Evolutionary conservation across 1,140 invertebrate species (phyloP).

Genomic region (Vollenhovia emeryi): DNA sequence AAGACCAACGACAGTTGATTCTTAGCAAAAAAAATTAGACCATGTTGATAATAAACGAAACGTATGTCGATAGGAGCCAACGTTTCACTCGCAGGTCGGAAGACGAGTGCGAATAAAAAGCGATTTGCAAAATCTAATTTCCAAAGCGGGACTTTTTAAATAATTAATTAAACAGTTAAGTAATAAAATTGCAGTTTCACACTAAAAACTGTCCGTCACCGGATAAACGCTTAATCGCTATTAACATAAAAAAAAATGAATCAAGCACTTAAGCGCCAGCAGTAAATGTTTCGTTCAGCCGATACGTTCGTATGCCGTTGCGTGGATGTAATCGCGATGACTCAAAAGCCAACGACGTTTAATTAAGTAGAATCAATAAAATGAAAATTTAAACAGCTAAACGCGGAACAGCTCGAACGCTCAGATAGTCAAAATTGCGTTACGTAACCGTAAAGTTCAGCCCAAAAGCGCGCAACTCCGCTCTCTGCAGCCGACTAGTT

Average conservation of each 20-base stretch:
- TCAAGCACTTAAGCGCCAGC: neutral
- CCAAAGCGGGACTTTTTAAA: neutral
- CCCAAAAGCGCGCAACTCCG: neutral
- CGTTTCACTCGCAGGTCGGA: neutral
- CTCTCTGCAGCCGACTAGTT: neutral
- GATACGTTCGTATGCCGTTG: neutral
- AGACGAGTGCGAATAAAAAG: neutral
- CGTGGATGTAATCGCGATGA: neutral
- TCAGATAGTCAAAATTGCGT: neutral
- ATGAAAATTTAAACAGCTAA: neutral
- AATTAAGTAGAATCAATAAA: neutral
- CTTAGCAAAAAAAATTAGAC: neutral
- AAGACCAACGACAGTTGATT: neutral
- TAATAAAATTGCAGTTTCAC: neutral
- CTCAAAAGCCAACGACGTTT: neutral
- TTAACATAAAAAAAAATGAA: neutral
- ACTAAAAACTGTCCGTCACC: neutral
- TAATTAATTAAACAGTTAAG: neutral
- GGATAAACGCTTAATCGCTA: neutral
- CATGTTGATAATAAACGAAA: neutral
- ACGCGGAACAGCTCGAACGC: neutral
- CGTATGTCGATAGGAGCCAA: neutral
- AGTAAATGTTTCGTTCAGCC: neutral
- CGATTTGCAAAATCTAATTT: neutral
- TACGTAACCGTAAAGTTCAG: neutral